Evolutionary conservation across 2,888 invertebrate species (phyloP).

Genomic region (Philonicus albiceps): DNA sequence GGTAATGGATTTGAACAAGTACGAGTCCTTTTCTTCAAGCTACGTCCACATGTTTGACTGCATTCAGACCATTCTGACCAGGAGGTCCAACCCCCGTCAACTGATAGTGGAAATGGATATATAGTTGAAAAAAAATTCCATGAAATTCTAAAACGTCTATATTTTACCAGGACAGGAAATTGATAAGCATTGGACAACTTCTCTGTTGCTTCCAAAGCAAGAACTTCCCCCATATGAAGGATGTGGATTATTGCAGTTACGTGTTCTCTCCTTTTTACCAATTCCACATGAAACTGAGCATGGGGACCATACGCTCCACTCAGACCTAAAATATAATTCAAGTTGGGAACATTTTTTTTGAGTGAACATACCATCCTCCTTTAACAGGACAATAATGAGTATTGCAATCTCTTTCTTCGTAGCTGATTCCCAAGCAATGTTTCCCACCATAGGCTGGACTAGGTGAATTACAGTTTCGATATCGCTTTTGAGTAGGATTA

Average conservation of each 20-base stretch:
- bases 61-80: constrained; percentile 61
- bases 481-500: constrained; percentile 59
- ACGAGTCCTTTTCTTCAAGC: constrained; percentile 54
- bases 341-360: neutral
- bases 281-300: constrained; percentile 60
- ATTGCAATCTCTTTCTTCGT: constrained; percentile 61
- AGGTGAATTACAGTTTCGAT: constrained; percentile 62
- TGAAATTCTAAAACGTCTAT: neutral
- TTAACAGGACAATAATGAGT: constrained; percentile 62
- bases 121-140: neutral
- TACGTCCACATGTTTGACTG: constrained; percentile 59
- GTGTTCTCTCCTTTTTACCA: constrained; percentile 54
- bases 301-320: constrained; percentile 58
- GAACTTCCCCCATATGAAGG: constrained; percentile 60
- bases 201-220: constrained; percentile 56
- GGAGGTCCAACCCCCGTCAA: constrained; percentile 54
- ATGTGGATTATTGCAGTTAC: constrained; percentile 57
- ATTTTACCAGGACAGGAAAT: constrained; percentile 43
- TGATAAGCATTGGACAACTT: constrained; percentile 45
- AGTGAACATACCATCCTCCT: constrained; percentile 57
- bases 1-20: constrained; percentile 58
- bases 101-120: neutral
- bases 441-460: constrained; percentile 60
- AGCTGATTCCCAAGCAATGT: constrained; percentile 59
- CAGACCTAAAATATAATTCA: constrained; percentile 54